Conservation (phyloP, 2,888 invertebrate species). For the Chloroclysta siterata region DNA sequence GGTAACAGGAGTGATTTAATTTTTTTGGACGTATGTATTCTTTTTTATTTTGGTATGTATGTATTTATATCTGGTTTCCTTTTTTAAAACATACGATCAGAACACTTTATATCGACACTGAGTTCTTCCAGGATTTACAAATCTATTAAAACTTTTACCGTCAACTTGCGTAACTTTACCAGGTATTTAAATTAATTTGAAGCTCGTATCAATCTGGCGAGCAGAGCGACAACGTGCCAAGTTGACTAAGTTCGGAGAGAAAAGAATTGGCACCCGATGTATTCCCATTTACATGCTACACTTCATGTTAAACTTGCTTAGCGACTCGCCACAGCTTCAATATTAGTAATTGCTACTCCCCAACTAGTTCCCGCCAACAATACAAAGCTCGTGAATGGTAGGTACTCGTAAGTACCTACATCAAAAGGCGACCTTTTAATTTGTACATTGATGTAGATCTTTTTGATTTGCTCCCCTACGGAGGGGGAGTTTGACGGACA, state of each 20-base stretch:
- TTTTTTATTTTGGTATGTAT: too few species aligned
- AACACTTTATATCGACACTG: neutral
- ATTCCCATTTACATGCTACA: conserved; percentile 5
- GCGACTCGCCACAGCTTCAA: neutral
- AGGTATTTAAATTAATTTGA: conserved; percentile 5
- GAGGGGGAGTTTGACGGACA: conserved; percentile 32
- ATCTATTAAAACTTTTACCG: conserved; percentile 5
- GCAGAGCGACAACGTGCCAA: conserved; percentile 15
- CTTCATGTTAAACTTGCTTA: conserved; percentile 3
- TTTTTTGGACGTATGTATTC: too few species aligned
- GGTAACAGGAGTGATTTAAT: too few species aligned
- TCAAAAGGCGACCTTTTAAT: conserved; percentile 28
- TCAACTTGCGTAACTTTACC: neutral
- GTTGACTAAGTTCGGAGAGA: conserved; percentile 15
- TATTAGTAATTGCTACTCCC: neutral
- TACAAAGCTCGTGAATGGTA: conserved; percentile 10
- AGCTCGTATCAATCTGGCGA: neutral
- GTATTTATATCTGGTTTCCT: neutral
- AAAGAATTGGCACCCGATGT: conserved; percentile 12
- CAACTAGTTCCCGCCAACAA: neutral
- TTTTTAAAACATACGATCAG: neutral
- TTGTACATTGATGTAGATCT: conserved; percentile 46
- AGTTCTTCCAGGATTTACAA: neutral
- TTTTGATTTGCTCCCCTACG: conserved; percentile 42
- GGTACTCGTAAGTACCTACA: neutral